Conservation (phyloP, 2,113 vertebrate species). For the Pheucticus melanocephalus region DNA sequence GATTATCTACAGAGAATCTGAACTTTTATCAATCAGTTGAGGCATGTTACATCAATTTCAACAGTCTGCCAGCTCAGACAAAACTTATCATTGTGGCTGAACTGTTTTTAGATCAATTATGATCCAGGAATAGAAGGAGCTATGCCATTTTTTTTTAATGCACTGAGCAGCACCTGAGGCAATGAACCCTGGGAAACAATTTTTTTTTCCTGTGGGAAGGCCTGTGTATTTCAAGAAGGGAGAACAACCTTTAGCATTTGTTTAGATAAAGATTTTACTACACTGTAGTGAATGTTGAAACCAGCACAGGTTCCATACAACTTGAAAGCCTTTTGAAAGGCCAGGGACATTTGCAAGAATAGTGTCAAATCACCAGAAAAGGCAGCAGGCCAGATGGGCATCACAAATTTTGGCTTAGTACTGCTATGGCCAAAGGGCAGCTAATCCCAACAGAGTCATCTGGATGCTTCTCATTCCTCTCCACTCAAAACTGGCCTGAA, state of each 20-base stretch:
- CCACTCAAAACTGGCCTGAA: neutral
- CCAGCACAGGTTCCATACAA: fast-evolving
- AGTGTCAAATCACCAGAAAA: neutral
- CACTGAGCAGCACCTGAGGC: neutral
- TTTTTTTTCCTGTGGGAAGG: neutral
- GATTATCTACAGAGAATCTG: neutral
- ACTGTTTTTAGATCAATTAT: neutral
- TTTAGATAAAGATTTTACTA: neutral
- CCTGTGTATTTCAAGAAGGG: neutral
- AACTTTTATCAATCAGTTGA: neutral
- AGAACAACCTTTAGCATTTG: neutral
- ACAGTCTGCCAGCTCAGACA: neutral
- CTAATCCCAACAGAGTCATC: neutral
- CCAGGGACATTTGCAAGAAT: neutral
- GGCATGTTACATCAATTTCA: neutral
- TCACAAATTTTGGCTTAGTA: neutral
- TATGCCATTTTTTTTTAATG: neutral
- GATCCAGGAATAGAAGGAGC: neutral
- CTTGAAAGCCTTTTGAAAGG: neutral
- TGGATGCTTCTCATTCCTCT: neutral
- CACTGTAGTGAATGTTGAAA: neutral
- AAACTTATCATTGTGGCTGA: neutral
- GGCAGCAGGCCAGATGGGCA: neutral
- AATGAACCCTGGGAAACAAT: neutral
- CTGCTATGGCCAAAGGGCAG: neutral